Base-by-base conservation (phyloP, 2,888 invertebrate genomes). In the Orchesella flavescens region DNA sequence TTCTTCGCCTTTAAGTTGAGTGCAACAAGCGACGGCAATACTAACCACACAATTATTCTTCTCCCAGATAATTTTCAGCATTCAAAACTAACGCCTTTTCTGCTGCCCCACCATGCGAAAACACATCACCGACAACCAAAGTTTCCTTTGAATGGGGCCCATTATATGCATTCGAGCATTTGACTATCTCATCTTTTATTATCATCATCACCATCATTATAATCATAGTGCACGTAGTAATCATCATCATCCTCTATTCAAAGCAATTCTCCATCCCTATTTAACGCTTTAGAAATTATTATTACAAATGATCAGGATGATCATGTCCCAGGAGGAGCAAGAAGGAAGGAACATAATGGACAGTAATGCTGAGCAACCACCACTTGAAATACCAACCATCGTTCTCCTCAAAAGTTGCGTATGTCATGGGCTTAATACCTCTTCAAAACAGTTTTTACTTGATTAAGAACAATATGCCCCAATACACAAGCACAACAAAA, bases 261-360 rank as follows among this genome's bases (percentile, higher is more conserved):
- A 44, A 44, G 46, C 68, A 57, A 69, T 77, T 76, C 24, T 69
- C 69, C 61, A 59, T 68, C 61, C 69, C 77, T 59, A 77, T 77
- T 77, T 77, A 69, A 77, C 77, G 77, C 77, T 77, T 68, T 69
- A 43, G n/a, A 59, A 68, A 77, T 57, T 76, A 59, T 59, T 77
- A 74, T n/a, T 19, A 77, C 59, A 77, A 77, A 68, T 61, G 59
- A 69, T 69, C 19, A 69, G 21, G 15, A 49, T 77, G 17, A 59
- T 59, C 59, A 59, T 59, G 57, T 69, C 69, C 69, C 65, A 44
- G 43, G 66, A 76, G 34, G 43, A 55, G 44, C 34, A 15, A n/a
- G 34, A 61, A 21, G 10, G 53, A 53, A 12, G 10, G 4, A 10
- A 12, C 10, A 21, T 19, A 17, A 17, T 17, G 17, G 57, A 61